Percentiles rank a stretch among this genome's conserved stretches.
Conservation (phyloP, 2,797 vertebrate species). For the Argya squamiceps region DNA sequence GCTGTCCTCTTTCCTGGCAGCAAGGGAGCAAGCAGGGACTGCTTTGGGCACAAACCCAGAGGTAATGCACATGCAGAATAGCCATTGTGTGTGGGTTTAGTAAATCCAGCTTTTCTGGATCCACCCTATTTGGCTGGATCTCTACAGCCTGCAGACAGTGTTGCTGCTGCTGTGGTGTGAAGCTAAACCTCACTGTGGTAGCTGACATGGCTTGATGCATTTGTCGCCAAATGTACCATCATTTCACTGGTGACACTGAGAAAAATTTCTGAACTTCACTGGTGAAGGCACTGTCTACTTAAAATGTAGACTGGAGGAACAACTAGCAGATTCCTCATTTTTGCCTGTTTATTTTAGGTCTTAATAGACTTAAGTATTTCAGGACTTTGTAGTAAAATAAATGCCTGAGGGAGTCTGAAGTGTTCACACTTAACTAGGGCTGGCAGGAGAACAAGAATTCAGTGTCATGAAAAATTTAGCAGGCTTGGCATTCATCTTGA, state of each 20-base stretch:
- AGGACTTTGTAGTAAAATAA: constrained; percentile 63
- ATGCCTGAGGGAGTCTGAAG: constrained; percentile 60
- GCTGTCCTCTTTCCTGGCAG: not conserved
- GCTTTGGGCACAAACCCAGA: not conserved
- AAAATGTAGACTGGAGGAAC: not conserved
- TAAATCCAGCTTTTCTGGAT: not conserved
- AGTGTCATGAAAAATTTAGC: constrained; percentile 60
- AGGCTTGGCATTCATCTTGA: constrained; percentile 36
- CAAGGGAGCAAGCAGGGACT: not conserved
- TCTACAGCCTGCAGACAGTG: not conserved
- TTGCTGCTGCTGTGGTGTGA: not conserved
- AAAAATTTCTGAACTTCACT: not conserved
- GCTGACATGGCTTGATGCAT: not conserved
- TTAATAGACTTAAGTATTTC: constrained; percentile 66
- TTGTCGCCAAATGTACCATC: not conserved
- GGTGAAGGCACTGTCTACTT: not conserved
- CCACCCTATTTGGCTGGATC: not conserved
- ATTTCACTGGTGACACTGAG: not conserved
- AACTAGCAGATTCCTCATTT: constrained; percentile 38
- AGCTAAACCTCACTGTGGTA: not conserved
- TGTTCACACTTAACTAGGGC: constrained; percentile 58
- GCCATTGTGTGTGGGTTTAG: not conserved
- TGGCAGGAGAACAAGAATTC: constrained; percentile 67
- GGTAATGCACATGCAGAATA: rapidly evolving
- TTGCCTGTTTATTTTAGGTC: constrained; percentile 46